A percentile compares a stretch with the other conserved stretches of the same genome.
Conservation (phyloP, 2,797 vertebrate genomes). For the Remorina albescens region DNA sequence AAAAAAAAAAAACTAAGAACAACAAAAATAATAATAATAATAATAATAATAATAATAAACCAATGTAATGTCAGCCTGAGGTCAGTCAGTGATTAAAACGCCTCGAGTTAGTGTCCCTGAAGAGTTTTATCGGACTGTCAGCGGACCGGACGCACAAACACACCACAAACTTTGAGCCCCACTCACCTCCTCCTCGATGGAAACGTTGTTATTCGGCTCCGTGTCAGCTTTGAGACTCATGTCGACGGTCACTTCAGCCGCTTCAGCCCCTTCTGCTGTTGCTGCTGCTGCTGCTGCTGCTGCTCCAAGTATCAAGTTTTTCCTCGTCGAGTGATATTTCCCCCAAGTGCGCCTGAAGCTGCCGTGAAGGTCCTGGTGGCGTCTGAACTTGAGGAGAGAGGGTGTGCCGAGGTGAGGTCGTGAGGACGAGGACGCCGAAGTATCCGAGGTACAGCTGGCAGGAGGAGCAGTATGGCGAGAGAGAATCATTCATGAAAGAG, state of each 20-base stretch:
- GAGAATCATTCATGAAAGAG: conserved; percentile 79
- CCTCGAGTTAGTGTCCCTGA: not conserved
- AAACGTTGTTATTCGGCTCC: conserved; percentile 85
- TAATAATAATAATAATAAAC: not conserved
- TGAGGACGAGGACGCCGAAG: conserved; percentile 60
- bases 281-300: conserved; percentile 65
- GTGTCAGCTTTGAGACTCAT: conserved; percentile 87
- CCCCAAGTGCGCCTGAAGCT: conserved; percentile 77
- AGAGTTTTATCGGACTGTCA: not conserved
- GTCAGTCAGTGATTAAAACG: not conserved
- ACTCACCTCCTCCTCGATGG: conserved; percentile 88
- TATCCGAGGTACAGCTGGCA: conserved; percentile 56
- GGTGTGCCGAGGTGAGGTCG: conserved; percentile 79
- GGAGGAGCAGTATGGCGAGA: conserved; percentile 49
- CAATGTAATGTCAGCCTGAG: too few relatives aligned
- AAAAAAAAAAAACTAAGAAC: too few relatives aligned
- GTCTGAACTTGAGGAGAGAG: conserved; percentile 70
- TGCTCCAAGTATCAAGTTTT: conserved; percentile 65
- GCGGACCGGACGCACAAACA: not conserved
- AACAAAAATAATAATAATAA: not conserved
- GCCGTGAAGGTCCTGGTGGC: conserved; percentile 72
- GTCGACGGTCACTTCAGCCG: conserved; percentile 63
- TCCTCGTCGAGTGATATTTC: conserved; percentile 68
- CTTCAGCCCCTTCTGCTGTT: too few relatives aligned
- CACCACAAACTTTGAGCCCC: not conserved